Base-by-base conservation (phyloP, 23 tunicate species). In the Aplidium turbinatum region DNA sequence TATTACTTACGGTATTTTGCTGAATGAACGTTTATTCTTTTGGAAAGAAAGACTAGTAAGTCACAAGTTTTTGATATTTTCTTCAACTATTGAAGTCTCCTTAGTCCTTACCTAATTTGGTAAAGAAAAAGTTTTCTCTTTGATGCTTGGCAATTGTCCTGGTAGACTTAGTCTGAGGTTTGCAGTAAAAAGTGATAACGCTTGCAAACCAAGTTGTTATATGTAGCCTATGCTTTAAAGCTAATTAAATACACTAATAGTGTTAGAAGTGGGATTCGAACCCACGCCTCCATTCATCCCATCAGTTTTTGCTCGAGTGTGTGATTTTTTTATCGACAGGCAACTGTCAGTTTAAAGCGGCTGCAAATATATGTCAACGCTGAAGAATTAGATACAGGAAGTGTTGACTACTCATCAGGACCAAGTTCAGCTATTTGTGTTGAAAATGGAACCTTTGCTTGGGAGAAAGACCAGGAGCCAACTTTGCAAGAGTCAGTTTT, bases 281-380 rank as follows among this genome's bases (percentile, higher is more conserved):
- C 48, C 48, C 48, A 9, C 48, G 13, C 48, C 48, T 42, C 48
- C 48, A 9, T 9, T 9, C 48, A 42, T 9, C 48, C 16, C 48
- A 42, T 9, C 16, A 13, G 13, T 42, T 42, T 13, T 42, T 13
- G 48, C 48, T 42, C 9, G 48, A 30, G 6, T 16, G 39, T 68
- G 7, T n/a, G 31, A 38, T 39, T 68, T 24, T 57, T 3, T 70
- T 1, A 26, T 26, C n/a, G 16, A 2, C 81, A 83, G 89, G 89
- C 89, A 38, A 75, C 27, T 28, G 89, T 83, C 35, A 83, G 89
- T 38, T 19, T 83, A 69, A 75, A 75, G 2, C 75, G 89, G 3
- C 68, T 83, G 68, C 79, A 83, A 30, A 75, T 72, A 63, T 86
- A 80, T 50, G 50, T 86, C 65, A 60, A 33, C 73, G 51, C 52